These are phyloP conservation scores for Betta splendens DNA, from an alignment of 2,797 vertebrate genomes.

Conservation along the genomic window DNA sequence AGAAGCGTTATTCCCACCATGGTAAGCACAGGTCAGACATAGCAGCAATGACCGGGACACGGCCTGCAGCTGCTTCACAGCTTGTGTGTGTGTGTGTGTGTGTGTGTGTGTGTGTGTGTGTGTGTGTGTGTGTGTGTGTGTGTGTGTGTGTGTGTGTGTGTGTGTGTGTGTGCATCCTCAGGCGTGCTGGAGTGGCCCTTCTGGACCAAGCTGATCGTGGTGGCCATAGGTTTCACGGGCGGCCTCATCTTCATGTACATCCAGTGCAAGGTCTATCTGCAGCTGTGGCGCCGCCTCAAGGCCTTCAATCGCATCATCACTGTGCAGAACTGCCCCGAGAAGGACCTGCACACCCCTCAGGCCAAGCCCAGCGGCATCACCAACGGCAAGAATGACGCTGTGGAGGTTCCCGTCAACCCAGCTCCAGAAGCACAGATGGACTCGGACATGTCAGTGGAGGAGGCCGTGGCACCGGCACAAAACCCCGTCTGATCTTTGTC, in stretches of 20 bases:
- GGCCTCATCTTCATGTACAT: constrained; percentile 98
- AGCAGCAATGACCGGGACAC: constrained; percentile 25
- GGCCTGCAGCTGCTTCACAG: constrained; percentile 11
- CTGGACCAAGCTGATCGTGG: constrained; percentile 97
- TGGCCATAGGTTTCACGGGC: constrained; percentile 91
- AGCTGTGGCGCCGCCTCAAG: constrained; percentile 95
- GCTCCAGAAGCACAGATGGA: constrained; percentile 66
- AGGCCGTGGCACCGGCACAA: constrained; percentile 78
- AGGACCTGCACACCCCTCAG: constrained; percentile 55
- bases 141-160: not conserved
- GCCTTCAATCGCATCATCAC: constrained; percentile 98
- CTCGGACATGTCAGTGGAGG: constrained; percentile 69
- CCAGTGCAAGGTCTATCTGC: constrained; percentile 95
- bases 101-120: not conserved
- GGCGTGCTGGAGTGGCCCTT: constrained; percentile 97
- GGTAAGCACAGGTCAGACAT: constrained; percentile 71
- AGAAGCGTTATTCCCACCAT: constrained; percentile 64
- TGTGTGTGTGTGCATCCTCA: constrained; percentile 55
- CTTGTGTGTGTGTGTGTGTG: constrained; percentile 17
- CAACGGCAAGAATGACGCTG: constrained; percentile 79
- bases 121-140: not conserved
- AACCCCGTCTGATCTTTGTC: constrained; percentile 50
- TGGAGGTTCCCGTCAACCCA: constrained; percentile 79
- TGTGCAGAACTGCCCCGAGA: constrained; percentile 97
- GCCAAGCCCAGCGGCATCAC: constrained; percentile 41